A percentile compares a stretch with the other conserved stretches of the same genome.
Conservation (phyloP, 2,113 vertebrate genomes). For the Sebastes schlegelii region DNA sequence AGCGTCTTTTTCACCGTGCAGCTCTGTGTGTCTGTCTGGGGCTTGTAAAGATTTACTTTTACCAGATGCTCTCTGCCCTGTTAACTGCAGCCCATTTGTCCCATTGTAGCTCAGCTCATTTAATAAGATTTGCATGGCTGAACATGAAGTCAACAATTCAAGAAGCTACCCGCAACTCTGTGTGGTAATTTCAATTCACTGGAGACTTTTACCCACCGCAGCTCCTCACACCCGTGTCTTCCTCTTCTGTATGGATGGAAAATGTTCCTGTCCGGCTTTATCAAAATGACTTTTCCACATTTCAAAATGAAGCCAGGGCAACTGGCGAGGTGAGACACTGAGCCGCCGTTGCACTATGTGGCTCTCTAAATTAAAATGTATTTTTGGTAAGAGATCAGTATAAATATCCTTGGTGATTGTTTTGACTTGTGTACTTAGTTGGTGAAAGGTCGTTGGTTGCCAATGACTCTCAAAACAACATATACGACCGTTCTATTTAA, state of each 20-base stretch:
- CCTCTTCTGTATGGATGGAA: neutral
- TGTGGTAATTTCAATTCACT: constrained; percentile 13
- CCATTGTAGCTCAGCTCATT: constrained; percentile 56
- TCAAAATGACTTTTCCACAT: constrained; percentile 22
- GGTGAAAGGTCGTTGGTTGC: too few relatives aligned
- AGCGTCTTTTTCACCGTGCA: constrained; percentile 26
- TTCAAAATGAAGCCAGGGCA: neutral
- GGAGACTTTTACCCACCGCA: constrained; percentile 20
- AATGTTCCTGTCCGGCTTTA: neutral
- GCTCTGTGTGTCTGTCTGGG: constrained; percentile 40
- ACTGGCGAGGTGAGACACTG: neutral
- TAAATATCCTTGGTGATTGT: neutral
- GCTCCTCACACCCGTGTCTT: constrained; percentile 10
- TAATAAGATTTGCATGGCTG: constrained; percentile 71
- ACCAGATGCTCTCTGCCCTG: constrained; percentile 68
- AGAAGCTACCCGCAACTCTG: constrained; percentile 33
- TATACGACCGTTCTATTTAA: too few relatives aligned
- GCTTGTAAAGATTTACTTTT: constrained; percentile 70
- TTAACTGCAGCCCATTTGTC: constrained; percentile 67
- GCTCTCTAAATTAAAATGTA: neutral
- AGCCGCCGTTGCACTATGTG: neutral
- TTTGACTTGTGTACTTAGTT: neutral
- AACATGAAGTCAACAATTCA: constrained; percentile 66
- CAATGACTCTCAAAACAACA: too few relatives aligned
- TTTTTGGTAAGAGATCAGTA: neutral